These are phyloP conservation scores for Flexamia atlantica DNA, from an alignment of 2,888 invertebrate genomes.

Conservation along the genomic window DNA sequence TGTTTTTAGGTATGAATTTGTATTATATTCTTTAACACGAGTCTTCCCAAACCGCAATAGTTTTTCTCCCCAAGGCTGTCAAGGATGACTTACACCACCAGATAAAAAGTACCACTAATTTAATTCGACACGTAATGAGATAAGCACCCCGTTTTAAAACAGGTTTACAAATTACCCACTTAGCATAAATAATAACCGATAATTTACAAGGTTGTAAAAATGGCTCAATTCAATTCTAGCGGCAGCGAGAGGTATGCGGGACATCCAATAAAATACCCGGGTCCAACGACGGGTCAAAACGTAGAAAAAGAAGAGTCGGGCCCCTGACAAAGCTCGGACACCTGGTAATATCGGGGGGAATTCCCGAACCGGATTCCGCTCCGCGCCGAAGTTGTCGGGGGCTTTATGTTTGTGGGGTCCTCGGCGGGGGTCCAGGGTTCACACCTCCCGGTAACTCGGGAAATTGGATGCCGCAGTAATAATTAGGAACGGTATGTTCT, in stretches of 20 bases:
- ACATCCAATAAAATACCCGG: constrained; percentile 40
- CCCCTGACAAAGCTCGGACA: not conserved
- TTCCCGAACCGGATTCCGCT: constrained; percentile 54
- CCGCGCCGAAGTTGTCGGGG: constrained; percentile 43
- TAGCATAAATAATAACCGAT: constrained; percentile 4
- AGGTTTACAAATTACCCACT: constrained; percentile 14
- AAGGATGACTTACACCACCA: not conserved
- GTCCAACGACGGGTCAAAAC: not conserved
- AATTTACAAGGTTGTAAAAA: constrained; percentile 21
- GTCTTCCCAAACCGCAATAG: too few species aligned
- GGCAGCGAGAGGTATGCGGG: constrained; percentile 12
- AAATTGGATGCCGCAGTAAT: constrained; percentile 51
- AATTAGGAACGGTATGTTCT: constrained; percentile 57
- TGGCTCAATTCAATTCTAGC: constrained; percentile 26
- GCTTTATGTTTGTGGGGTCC: constrained; percentile 36
- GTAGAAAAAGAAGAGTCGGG: constrained; percentile 27
- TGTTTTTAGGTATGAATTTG: too few species aligned
- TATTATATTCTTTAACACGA: too few species aligned
- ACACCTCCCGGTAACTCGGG: not conserved
- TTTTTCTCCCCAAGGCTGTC: too few species aligned
- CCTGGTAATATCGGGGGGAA: constrained; percentile 46
- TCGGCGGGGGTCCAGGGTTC: not conserved
- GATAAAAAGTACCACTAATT: not conserved
- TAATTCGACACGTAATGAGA: not conserved
- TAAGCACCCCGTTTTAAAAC: not conserved